Evolutionary conservation across 2,797 vertebrate genomes (phyloP).

Genomic region (Lepus townsendii): DNA sequence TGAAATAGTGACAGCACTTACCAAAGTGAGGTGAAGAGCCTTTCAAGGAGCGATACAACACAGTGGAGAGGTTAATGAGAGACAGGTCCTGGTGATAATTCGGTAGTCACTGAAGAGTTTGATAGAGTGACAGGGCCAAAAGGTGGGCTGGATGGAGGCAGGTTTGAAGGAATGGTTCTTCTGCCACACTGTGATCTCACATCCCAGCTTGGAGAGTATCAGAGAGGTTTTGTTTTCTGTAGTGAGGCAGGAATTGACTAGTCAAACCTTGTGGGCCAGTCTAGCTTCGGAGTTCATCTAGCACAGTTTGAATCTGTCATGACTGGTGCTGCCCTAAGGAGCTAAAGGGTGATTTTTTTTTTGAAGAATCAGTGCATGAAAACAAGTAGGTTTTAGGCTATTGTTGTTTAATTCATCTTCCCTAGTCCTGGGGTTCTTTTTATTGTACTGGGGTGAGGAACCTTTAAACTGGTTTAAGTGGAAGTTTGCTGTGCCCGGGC

Average conservation of each 20-base stretch:
- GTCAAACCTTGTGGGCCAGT: not conserved
- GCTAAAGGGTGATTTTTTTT: not conserved
- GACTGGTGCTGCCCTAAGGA: not conserved
- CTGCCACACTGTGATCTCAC: not conserved
- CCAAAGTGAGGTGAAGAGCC: not conserved
- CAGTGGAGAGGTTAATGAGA: not conserved
- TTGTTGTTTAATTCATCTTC: constrained; percentile 15
- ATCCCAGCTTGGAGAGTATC: not conserved
- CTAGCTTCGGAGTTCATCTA: not conserved
- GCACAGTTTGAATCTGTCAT: not conserved
- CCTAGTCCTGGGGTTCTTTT: not conserved
- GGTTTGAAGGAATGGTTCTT: not conserved
- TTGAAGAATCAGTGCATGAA: not conserved
- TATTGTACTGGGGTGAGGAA: not conserved
- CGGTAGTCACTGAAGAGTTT: not conserved
- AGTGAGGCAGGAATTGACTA: not conserved
- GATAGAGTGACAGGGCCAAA: not conserved
- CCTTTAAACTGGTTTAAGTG: not conserved
- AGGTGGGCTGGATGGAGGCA: not conserved
- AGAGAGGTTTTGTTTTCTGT: not conserved
- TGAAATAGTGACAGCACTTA: not conserved
- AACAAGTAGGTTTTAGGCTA: not conserved
- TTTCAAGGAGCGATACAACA: not conserved
- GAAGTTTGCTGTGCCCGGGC: not conserved
- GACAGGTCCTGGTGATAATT: not conserved